phyloP scores from a whole-genome alignment of 2,888 invertebrate genomes.

The Cataglyphis livida region DNA sequence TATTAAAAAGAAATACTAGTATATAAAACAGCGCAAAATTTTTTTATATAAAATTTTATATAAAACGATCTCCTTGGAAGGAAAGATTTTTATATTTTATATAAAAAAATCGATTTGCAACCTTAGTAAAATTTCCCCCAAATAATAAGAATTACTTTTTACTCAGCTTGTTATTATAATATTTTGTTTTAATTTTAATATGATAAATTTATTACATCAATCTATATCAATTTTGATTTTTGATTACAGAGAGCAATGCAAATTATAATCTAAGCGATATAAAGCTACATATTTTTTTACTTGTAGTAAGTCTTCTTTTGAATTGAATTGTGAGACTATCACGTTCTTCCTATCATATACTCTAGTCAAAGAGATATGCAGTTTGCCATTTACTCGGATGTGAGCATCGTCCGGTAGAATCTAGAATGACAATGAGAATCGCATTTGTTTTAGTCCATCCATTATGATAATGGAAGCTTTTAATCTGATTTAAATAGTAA shows the following conservation, averaged over 20 bases:
- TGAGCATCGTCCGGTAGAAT: slow-evolving; percentile 97
- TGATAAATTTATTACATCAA: neutral
- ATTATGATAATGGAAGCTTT: neutral
- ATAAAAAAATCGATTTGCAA: neutral
- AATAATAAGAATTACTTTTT: neutral
- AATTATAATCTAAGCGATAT: neutral
- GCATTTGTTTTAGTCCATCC: neutral
- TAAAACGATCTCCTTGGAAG: neutral
- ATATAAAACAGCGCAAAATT: neutral
- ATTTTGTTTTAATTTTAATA: neutral
- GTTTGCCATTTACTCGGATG: slow-evolving; percentile 94
- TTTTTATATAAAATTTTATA: neutral
- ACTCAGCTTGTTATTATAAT: neutral
- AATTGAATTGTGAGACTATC: slow-evolving; percentile 96
- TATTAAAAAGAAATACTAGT: slow-evolving; percentile 51
- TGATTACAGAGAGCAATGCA: neutral
- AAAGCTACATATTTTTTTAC: slow-evolving; percentile 82
- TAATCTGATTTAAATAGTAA: neutral
- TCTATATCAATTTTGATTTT: neutral
- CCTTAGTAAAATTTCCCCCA: neutral
- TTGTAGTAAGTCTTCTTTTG: slow-evolving; percentile 95
- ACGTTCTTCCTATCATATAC: slow-evolving; percentile 98
- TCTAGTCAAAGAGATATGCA: slow-evolving; percentile 97
- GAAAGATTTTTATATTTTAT: neutral
- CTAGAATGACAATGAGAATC: slow-evolving; percentile 79